A percentile compares a stretch with the other conserved stretches of the same genome.
These are phyloP conservation scores for Numenius phaeopus DNA, from an alignment of 2,797 vertebrate species.

Conservation along the genomic window DNA sequence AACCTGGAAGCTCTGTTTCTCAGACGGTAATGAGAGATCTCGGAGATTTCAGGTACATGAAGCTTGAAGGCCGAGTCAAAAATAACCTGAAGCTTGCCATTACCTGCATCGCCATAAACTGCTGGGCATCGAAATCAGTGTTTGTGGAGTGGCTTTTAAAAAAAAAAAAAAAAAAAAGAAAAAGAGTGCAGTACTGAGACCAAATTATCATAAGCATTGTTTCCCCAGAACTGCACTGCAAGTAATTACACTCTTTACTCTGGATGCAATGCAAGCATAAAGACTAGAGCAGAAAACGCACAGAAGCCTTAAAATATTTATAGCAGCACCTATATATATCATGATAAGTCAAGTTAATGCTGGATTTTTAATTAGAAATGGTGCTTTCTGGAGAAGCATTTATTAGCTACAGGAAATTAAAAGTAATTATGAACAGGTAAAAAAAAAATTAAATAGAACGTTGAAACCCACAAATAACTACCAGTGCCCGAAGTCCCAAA, in stretches of 20 bases:
- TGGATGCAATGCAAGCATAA: neutral
- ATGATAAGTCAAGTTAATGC: neutral
- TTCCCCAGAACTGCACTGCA: neutral
- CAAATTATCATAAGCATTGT: slow-evolving; percentile 25
- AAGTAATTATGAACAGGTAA: neutral
- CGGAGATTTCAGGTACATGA: neutral
- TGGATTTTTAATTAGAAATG: neutral
- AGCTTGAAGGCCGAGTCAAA: slow-evolving; percentile 29
- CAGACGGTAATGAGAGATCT: slow-evolving; percentile 45
- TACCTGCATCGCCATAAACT: slow-evolving; percentile 11
- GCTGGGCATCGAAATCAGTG: neutral
- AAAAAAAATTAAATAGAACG: neutral
- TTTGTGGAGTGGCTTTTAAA: neutral
- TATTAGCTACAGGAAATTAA: neutral
- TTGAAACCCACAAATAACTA: neutral
- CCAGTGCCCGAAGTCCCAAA: neutral
- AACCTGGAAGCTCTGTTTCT: slow-evolving; percentile 21
- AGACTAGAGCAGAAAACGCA: neutral
- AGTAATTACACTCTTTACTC: neutral
- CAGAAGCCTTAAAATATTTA: slow-evolving; percentile 16
- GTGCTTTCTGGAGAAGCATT: neutral
- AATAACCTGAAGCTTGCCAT: slow-evolving; percentile 29
- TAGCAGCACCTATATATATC: neutral
- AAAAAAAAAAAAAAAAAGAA: neutral
- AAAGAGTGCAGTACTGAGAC: neutral